These are phyloP conservation scores for Triplophysa dalaica DNA, from an alignment of 2,113 vertebrate species.

Conservation along the genomic window DNA sequence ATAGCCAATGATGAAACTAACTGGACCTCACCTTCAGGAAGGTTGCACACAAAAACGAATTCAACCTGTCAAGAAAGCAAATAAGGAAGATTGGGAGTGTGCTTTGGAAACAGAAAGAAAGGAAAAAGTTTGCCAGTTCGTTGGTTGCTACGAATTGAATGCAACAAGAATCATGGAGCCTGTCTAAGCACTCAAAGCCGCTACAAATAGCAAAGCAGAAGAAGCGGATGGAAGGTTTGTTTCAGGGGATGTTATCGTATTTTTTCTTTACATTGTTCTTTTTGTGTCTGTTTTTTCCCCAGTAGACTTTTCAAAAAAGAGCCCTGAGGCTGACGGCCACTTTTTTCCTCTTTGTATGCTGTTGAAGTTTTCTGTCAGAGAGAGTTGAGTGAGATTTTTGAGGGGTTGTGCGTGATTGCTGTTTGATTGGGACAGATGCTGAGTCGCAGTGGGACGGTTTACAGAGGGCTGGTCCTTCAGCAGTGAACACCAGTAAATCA, in stretches of 20 bases:
- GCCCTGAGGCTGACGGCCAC: conserved; percentile 14
- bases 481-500: conserved; percentile 24
- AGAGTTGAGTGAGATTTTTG: conserved; percentile 20
- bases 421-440: conserved; percentile 41
- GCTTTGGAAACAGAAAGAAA: background rate
- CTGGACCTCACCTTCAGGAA: conserved; percentile 45
- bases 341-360: conserved; percentile 45
- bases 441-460: conserved; percentile 35
- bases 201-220: conserved; percentile 1
- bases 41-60: conserved; percentile 19
- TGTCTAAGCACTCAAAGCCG: conserved; percentile 27
- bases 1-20: conserved; percentile 42
- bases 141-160: background rate
- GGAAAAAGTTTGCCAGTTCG: background rate
- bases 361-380: conserved; percentile 29
- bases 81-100: conserved; percentile 17
- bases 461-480: conserved; percentile 5
- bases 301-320: conserved; percentile 23
- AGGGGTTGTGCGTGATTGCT: conserved; percentile 37
- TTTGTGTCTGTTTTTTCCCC: conserved; percentile 1
- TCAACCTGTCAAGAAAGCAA: conserved; percentile 1
- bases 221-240: conserved; percentile 5
- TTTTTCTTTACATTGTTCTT: conserved; percentile 30
- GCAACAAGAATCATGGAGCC: conserved; percentile 5
- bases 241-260: conserved; percentile 1